These are phyloP conservation scores for Alosa sapidissima DNA, from an alignment of 2,797 vertebrate species.

Conservation along the genomic window DNA sequence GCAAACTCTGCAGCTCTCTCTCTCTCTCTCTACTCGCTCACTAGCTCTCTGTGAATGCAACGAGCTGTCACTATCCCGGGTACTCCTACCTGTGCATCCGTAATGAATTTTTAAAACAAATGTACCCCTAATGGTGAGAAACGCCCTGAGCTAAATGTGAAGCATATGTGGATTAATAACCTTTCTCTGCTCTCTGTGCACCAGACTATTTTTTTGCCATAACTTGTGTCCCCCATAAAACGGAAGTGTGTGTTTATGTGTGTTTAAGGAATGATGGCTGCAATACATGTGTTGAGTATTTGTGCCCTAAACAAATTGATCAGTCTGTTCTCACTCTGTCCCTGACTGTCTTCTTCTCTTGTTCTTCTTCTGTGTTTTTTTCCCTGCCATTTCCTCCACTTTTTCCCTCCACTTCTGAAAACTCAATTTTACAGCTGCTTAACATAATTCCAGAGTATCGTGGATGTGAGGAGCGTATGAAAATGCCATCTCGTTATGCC, in stretches of 20 bases:
- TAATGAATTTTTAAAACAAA: constrained; percentile 57
- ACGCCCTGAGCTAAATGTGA: constrained; percentile 49
- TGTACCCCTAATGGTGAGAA: constrained; percentile 50
- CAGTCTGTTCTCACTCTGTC: neutral
- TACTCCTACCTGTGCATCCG: constrained; percentile 42
- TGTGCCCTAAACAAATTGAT: neutral
- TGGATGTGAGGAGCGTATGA: constrained; percentile 5
- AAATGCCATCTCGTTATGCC: constrained; percentile 8
- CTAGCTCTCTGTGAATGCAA: constrained; percentile 21
- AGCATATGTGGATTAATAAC: constrained; percentile 42
- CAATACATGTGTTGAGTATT: neutral
- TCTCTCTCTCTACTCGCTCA: neutral
- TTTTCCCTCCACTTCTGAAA: neutral
- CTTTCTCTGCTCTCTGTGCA: neutral
- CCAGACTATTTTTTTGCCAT: neutral
- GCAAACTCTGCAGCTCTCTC: constrained; percentile 44
- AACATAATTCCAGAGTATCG: constrained; percentile 18
- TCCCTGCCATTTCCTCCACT: neutral
- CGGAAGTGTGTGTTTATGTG: neutral
- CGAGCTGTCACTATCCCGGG: constrained; percentile 46
- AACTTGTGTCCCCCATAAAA: neutral
- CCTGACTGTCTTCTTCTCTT: neutral
- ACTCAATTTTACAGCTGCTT: constrained; percentile 21
- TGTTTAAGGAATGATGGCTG: neutral
- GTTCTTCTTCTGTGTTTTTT: neutral